A percentile compares a stretch with the other conserved stretches of the same genome.
phyloP scores from a whole-genome alignment of 2,797 vertebrate species.

The Lagorchestes hirsutus region DNA sequence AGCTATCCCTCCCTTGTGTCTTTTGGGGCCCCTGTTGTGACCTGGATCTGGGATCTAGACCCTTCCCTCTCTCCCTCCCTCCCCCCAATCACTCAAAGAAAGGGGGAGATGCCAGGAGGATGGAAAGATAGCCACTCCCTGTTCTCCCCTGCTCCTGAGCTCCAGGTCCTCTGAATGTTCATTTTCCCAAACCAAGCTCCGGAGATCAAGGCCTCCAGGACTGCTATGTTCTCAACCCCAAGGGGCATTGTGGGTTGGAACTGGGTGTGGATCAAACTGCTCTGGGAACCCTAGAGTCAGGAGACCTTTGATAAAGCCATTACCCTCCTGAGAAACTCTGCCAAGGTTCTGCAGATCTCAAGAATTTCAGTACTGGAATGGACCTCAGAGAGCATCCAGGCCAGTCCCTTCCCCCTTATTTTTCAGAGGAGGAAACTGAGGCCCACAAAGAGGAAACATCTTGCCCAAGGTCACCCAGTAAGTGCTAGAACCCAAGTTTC shows the following conservation, averaged over 20 bases:
- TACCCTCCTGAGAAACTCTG: neutral
- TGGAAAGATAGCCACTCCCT: neutral
- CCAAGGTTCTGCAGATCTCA: neutral
- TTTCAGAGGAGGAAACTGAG: constrained; percentile 2
- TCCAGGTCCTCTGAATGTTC: neutral
- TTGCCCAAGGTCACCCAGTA: neutral
- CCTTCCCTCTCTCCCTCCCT: neutral
- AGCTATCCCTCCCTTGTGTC: constrained; percentile 76
- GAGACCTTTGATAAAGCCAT: neutral
- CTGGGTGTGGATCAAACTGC: neutral
- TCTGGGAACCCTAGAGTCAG: neutral
- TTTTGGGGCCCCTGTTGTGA: constrained; percentile 74
- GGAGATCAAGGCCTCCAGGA: neutral
- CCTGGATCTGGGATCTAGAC: constrained; percentile 69
- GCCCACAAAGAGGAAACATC: neutral
- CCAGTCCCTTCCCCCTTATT: neutral
- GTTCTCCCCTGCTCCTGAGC: neutral
- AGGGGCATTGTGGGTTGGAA: constrained; percentile 47
- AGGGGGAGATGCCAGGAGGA: neutral
- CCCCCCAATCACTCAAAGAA: neutral
- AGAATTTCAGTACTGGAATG: neutral
- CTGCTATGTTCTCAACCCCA: constrained; percentile 43
- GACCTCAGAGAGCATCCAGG: neutral
- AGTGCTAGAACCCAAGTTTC: neutral
- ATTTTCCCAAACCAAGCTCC: neutral